These are phyloP conservation scores for Uropsilus gracilis DNA, from an alignment of 2,113 vertebrate species.

Conservation along the genomic window DNA sequence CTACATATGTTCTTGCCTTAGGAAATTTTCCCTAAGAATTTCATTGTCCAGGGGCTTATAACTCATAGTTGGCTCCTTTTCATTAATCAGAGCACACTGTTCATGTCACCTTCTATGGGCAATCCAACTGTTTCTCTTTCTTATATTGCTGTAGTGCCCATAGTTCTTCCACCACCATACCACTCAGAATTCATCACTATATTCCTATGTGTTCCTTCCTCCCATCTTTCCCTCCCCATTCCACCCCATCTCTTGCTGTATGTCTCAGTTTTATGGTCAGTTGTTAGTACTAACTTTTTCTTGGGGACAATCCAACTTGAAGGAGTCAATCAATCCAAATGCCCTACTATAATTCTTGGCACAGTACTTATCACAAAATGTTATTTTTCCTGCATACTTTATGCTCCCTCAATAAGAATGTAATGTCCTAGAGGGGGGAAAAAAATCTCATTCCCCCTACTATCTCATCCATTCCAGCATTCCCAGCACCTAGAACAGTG, in stretches of 20 bases:
- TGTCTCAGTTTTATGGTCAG: too few relatives aligned
- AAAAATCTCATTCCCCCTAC: neutral
- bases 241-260: too few relatives aligned
- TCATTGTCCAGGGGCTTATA: neutral
- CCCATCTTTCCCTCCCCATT: too few relatives aligned
- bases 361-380: neutral
- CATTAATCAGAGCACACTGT: neutral
- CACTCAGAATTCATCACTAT: too few relatives aligned
- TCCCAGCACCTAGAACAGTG: neutral
- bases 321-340: neutral
- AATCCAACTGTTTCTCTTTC: too few relatives aligned
- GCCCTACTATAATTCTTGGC: neutral
- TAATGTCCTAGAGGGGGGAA: neutral
- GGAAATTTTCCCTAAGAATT: neutral
- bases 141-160: too few relatives aligned
- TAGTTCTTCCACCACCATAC: too few relatives aligned
- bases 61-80: neutral
- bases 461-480: neutral
- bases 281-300: too few relatives aligned
- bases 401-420: neutral
- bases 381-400: neutral
- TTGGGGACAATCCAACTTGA: neutral
- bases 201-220: too few relatives aligned
- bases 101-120: neutral
- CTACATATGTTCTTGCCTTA: neutral